Conservation (phyloP, 2,113 vertebrate genomes). For the Syngnathoides biaculeatus region DNA sequence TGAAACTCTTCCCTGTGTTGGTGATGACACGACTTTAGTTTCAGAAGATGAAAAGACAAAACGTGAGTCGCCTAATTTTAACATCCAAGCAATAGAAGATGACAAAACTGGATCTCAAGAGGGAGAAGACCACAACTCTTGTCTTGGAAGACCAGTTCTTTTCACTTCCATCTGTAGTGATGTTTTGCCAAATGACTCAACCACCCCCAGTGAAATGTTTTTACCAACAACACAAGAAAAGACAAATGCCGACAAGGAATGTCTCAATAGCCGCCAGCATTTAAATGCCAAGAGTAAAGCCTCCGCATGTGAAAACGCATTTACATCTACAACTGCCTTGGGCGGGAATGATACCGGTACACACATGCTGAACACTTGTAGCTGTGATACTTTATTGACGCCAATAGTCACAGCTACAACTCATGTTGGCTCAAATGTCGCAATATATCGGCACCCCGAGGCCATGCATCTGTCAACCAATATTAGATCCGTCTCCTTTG, state of each 20-base stretch:
- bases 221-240: slow-evolving; percentile 20
- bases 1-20: neutral
- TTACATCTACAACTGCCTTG: slow-evolving; percentile 44
- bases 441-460: neutral
- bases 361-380: slow-evolving; percentile 37
- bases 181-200: slow-evolving; percentile 27
- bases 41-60: slow-evolving; percentile 39
- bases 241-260: slow-evolving; percentile 61
- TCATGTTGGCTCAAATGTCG: neutral
- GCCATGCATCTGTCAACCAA: slow-evolving; percentile 38
- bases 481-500: slow-evolving; percentile 76
- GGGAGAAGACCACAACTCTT: neutral
- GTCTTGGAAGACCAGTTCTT: neutral
- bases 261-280: slow-evolving; percentile 69
- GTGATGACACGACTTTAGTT: slow-evolving; percentile 11
- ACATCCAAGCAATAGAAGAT: slow-evolving; percentile 20
- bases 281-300: slow-evolving; percentile 58
- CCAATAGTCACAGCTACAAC: neutral
- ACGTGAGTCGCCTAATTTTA: slow-evolving; percentile 17
- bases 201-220: slow-evolving; percentile 27
- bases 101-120: neutral
- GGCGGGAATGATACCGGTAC: slow-evolving; percentile 47
- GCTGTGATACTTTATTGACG: slow-evolving; percentile 8
- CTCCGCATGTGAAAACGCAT: slow-evolving; percentile 55
- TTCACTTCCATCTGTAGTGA: slow-evolving; percentile 10